Base-by-base conservation (phyloP, 2,888 invertebrate species). In the Maniola hyperantus region DNA sequence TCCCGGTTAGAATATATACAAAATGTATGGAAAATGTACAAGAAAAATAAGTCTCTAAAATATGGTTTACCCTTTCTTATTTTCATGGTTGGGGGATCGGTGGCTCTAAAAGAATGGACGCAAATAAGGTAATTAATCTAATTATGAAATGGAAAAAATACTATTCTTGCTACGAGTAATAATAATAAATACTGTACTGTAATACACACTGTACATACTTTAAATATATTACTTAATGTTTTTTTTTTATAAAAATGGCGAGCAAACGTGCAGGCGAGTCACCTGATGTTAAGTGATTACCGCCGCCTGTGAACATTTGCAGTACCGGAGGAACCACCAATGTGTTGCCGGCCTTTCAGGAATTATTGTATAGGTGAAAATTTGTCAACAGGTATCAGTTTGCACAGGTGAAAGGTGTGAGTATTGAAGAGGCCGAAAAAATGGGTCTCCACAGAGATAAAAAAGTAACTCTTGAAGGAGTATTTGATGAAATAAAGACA, bases 61-160 rank as follows among this genome's bases (percentile, higher is more conserved):
- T 95, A 94, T 85, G 96, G 96, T 7, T 65, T 96, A 44, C 97
- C 97, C 6, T 97, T 97, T 82, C 77, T 97, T 26, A 69, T 95
- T 60, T 92, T 97, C 70, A 87, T 97, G 20, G 85, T 97, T 64
- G 96, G 96, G 50, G 97, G 97, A 61, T 97, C 97, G 0, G 95
- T 97, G 84, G 96, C 95, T 5, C 83, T 97, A 39, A 93, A 92
- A 75, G 94, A 97, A 87, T 97, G 97, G 89, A 93, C 96, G 6
- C 92, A 94, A 81, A 81, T 97, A 72, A 95, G 95, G 96, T 96
- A 70, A 67, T 46, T 46, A 70, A 67, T 46, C n/a, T 6, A 48
- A 13, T 1, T 48, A 15, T 5, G 4, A 7, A 15, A 6, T 15
- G 15, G 15, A 48, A 13, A 15, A 7, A 15, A 8, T 48, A 26